Conservation (phyloP, 2,888 invertebrate genomes). For the Lasioglossum malachurum region DNA sequence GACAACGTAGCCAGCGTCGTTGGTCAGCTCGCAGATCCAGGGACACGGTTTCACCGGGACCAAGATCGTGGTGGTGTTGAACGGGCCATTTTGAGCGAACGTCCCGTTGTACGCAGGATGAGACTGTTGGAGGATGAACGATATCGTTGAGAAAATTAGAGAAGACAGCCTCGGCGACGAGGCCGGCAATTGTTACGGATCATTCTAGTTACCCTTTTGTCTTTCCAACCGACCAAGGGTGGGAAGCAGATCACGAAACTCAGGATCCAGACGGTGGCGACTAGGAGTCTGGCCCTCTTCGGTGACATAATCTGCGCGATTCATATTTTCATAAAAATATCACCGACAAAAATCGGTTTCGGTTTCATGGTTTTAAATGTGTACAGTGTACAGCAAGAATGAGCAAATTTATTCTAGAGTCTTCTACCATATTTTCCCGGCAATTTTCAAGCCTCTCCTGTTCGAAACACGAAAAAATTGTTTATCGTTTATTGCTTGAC, state of each 20-base stretch:
- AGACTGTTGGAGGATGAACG: conserved; percentile 60
- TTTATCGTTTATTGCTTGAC: background rate
- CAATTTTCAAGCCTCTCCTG: too few species aligned
- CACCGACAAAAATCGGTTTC: background rate
- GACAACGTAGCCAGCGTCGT: conserved; percentile 97
- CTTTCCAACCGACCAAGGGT: conserved; percentile 97
- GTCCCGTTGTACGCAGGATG: conserved; percentile 75
- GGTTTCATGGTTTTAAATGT: too few species aligned
- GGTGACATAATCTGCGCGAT: conserved; percentile 91
- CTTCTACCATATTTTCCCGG: too few species aligned
- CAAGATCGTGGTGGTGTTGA: conserved; percentile 81
- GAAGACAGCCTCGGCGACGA: conserved; percentile 17
- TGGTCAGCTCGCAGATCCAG: conserved; percentile 96
- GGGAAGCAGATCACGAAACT: conserved; percentile 99
- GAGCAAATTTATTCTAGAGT: background rate
- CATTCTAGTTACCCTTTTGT: conserved; percentile 87
- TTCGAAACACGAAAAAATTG: background rate
- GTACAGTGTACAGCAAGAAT: too few species aligned
- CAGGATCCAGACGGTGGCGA: conserved; percentile 97
- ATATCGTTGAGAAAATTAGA: conserved; percentile 13
- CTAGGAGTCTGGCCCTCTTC: conserved; percentile 93
- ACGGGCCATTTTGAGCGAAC: conserved; percentile 75
- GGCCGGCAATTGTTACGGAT: conserved; percentile 14
- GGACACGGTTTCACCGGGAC: conserved; percentile 88
- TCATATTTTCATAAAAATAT: background rate